These are phyloP conservation scores for Oxyruncus cristatus DNA, from an alignment of 2,113 vertebrate species.

Conservation along the genomic window DNA sequence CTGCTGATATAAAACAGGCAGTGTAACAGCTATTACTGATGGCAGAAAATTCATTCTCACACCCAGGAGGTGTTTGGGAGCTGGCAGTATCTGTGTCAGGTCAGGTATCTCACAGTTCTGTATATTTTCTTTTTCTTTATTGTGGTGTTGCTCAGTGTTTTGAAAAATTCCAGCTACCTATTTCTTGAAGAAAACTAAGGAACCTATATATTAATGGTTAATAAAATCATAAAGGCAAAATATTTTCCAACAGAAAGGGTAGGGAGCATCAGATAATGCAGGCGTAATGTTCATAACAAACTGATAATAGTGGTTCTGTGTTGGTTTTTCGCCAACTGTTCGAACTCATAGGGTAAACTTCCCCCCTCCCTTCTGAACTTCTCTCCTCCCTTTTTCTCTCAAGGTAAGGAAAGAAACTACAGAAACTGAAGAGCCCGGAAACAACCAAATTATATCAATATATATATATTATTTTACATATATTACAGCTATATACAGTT, in stretches of 20 bases:
- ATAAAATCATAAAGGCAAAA: background rate
- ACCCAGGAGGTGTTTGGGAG: background rate
- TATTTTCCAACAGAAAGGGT: background rate
- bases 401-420: too few relatives aligned
- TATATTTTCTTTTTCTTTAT: background rate
- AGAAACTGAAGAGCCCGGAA: too few relatives aligned
- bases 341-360: too few relatives aligned
- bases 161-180: background rate
- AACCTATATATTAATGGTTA: background rate
- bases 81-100: background rate
- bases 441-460: too few relatives aligned
- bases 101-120: background rate
- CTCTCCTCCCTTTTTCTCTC: too few relatives aligned
- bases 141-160: background rate
- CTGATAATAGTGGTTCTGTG: too few relatives aligned
- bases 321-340: too few relatives aligned
- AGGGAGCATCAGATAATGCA: background rate
- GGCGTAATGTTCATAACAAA: background rate
- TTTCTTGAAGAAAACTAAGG: background rate
- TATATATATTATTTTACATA: too few relatives aligned
- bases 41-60: slow-evolving; percentile 18
- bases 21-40: background rate
- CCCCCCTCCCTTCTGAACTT: too few relatives aligned
- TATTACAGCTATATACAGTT: too few relatives aligned
- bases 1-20: background rate